phyloP scores from a whole-genome alignment of 2,113 vertebrate genomes.

The Ailurus styani region DNA sequence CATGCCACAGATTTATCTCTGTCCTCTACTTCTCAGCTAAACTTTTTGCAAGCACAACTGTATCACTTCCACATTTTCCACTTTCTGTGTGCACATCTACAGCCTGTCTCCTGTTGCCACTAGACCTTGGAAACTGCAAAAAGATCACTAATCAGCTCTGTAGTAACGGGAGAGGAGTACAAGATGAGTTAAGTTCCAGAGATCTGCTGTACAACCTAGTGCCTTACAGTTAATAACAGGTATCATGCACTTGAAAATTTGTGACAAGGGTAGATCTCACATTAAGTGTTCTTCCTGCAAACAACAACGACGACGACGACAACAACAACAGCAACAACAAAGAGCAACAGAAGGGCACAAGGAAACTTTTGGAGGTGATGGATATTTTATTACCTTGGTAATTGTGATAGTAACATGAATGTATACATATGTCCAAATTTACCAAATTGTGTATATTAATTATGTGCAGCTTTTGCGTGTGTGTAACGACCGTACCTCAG shows the following conservation, averaged over 20 bases:
- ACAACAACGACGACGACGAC: too few species aligned
- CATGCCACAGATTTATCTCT: background rate
- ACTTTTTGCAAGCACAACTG: background rate
- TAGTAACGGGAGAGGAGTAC: background rate
- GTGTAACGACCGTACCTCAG: background rate
- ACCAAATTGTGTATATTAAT: background rate
- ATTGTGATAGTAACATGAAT: background rate
- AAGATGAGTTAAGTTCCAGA: background rate
- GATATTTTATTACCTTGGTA: background rate
- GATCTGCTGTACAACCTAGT: background rate
- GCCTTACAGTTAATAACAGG: background rate
- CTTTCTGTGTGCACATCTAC: background rate
- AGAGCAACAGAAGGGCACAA: background rate
- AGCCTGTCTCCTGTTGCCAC: background rate
- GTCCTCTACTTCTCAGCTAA: background rate
- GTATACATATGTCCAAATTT: background rate
- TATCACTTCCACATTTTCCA: background rate
- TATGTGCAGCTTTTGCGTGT: background rate
- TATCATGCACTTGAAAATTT: background rate
- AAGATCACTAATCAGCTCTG: background rate
- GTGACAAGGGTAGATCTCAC: background rate
- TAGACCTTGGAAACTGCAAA: background rate
- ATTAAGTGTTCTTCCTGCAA: background rate
- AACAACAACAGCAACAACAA: background rate
- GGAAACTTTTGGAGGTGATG: background rate